A percentile compares a stretch with the other conserved stretches of the same genome.
Evolutionary conservation across 1,140 invertebrate species (phyloP).

Genomic region (Temnothorax curvispinosus): DNA sequence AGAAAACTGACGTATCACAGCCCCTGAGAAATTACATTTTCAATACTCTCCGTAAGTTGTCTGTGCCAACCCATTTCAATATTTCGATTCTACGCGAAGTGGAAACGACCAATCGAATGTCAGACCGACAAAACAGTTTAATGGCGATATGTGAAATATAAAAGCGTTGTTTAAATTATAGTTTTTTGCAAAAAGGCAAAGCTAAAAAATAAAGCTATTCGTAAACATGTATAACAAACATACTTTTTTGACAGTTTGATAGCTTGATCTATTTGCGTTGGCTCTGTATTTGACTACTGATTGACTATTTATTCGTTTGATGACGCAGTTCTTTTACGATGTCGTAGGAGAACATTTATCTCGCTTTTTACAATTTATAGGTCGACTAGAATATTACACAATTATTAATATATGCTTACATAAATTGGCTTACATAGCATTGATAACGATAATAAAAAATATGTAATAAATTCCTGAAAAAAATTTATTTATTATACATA

Average conservation of each 20-base stretch:
- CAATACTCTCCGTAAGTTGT: not conserved
- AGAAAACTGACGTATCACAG: too few relatives aligned
- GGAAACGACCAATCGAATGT: not conserved
- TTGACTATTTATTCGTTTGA: not conserved
- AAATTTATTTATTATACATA: not conserved
- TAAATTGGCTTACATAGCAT: not conserved
- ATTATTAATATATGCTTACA: not conserved
- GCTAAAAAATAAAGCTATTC: not conserved
- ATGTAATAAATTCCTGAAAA: not conserved
- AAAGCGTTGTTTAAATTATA: conserved; percentile 49
- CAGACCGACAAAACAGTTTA: not conserved
- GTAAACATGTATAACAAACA: conserved; percentile 38
- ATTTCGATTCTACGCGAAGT: not conserved
- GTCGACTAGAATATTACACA: not conserved
- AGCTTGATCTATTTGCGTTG: conserved; percentile 1
- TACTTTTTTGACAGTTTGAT: conserved; percentile 15
- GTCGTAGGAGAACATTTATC: not conserved
- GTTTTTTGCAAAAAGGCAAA: conserved; percentile 7
- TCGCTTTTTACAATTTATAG: not conserved
- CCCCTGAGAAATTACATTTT: conserved; percentile 17
- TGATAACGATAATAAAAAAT: not conserved
- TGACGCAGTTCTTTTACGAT: not conserved
- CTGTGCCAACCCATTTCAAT: not conserved
- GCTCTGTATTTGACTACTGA: not conserved
- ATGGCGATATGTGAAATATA: conserved; percentile 5